Base-by-base conservation (phyloP, 37 sponge, comb jelly and placozoan genomes). In the Corticium candelabrum region DNA sequence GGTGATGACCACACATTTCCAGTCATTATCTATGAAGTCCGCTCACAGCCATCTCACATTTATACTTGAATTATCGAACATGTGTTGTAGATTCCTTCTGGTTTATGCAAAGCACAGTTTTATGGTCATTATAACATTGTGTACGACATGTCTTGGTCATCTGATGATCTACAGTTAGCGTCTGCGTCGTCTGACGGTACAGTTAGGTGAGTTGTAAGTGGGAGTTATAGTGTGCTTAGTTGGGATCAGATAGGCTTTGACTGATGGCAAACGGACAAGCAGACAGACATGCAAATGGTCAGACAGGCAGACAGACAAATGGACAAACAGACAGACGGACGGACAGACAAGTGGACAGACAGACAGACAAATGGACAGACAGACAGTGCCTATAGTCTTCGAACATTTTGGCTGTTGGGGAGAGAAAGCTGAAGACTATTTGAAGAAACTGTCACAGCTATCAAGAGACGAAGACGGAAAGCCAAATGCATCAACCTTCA, bases 111-210 rank as follows among this genome's bases (percentile, higher is more conserved):
- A 2, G 32, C 56, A 0, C 38, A 27, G 0, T 62, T 84, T 38
- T 77, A 37, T 38, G 96, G 85, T 0, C 90, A 89, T 77, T 70
- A 43, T 31, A 85, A 85, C 0, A 37, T 89, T 35, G 81, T 95
- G 3, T 85, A 95, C 77, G 73, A 84, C 41, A 4, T 89, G 3
- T 87, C 81, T 35, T 95, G 96, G 96, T 84, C 84, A 34, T 36
- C 40, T 35, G 77, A 85, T 37, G 83, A 82, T 68, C 38, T 41
- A 7, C 57, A 68, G 3, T 37, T 95, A 3, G 79, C 76, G 5
- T 62, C 90, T 21, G 90, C 96, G 15, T 95, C 93, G 27, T 84
- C 88, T 68, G 94, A 92, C 74, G 81, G 90, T 27, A 85, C 89
- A 3, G 86, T 82, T 15, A 85, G 85, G 84, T 90, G 50, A 76